Percentiles rank a stretch among this genome's conserved stretches.
Conservation (phyloP, 2,888 invertebrate genomes). For the Phortica magna region DNA sequence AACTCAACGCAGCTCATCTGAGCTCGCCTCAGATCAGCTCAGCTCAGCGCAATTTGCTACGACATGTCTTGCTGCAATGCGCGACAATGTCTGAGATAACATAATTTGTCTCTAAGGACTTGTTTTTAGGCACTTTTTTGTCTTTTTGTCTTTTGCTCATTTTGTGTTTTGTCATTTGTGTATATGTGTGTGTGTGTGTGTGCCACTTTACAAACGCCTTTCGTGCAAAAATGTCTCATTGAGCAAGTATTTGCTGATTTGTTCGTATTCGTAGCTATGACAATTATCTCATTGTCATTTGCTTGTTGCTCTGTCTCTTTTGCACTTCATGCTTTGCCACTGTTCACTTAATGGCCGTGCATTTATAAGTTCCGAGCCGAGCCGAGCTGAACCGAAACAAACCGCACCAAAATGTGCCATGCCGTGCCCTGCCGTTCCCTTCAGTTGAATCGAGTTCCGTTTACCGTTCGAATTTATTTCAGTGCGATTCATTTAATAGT, state of each 20-base stretch:
- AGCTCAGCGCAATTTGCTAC: background rate
- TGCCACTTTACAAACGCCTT: background rate
- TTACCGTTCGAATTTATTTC: conserved; percentile 1
- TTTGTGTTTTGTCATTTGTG: background rate
- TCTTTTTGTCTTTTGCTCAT: background rate
- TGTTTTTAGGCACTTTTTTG: background rate
- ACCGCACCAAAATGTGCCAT: too few relatives aligned
- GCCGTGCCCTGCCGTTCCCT: too few relatives aligned
- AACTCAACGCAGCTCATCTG: too few relatives aligned
- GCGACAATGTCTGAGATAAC: background rate
- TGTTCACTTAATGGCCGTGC: conserved; percentile 5
- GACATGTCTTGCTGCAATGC: background rate
- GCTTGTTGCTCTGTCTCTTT: background rate
- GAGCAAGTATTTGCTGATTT: background rate
- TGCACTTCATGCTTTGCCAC: background rate
- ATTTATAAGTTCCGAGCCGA: background rate
- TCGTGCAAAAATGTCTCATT: background rate
- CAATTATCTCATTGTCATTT: background rate
- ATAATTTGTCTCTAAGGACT: conserved; percentile 21
- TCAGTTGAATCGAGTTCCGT: too few relatives aligned
- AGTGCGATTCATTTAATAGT: background rate
- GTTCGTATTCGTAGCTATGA: background rate
- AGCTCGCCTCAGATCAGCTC: too few relatives aligned
- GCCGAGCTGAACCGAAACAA: background rate
- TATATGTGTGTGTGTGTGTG: background rate